phyloP scores from a whole-genome alignment of 2,888 invertebrate species.

The Drosophila paranaensis region DNA sequence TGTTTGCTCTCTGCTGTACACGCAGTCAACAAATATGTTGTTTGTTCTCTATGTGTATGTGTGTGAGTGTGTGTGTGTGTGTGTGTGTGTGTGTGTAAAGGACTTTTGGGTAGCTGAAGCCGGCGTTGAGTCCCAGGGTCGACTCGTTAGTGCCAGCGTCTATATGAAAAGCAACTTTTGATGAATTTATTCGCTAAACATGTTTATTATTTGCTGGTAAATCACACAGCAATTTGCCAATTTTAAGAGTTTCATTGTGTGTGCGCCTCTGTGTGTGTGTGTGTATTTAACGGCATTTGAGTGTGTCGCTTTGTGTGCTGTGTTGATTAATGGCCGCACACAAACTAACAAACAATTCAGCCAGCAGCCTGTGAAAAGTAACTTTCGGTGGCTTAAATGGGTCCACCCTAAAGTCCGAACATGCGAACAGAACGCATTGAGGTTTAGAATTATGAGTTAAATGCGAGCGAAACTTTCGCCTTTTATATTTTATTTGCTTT shows the following conservation, averaged over 20 bases:
- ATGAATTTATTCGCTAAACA: constrained; percentile 81
- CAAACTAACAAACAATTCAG: constrained; percentile 61
- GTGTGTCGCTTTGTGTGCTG: constrained; percentile 44
- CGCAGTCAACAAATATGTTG: constrained; percentile 38
- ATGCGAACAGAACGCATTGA: background rate
- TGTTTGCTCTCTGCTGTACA: constrained; percentile 49
- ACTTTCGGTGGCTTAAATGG: constrained; percentile 24
- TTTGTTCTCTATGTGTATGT: constrained; percentile 11
- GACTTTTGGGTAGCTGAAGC: constrained; percentile 23
- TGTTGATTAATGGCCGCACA: constrained; percentile 73
- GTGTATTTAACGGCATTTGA: constrained; percentile 36
- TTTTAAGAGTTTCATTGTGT: constrained; percentile 59
- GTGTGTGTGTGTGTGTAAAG: constrained; percentile 11
- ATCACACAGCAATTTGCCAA: constrained; percentile 81
- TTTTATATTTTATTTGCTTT: background rate
- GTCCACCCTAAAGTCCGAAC: constrained; percentile 5
- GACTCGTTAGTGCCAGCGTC: constrained; percentile 71
- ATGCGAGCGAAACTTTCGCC: background rate
- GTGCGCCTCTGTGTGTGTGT: background rate
- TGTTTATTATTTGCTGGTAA: constrained; percentile 81
- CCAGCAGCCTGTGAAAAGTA: constrained; percentile 46
- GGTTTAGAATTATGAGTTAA: background rate
- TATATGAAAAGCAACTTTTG: constrained; percentile 72
- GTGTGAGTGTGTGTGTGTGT: too few relatives aligned
- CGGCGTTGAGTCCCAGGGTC: constrained; percentile 38